phyloP scores from a whole-genome alignment of 1,140 invertebrate genomes.

The Cyclargus thomasi region DNA sequence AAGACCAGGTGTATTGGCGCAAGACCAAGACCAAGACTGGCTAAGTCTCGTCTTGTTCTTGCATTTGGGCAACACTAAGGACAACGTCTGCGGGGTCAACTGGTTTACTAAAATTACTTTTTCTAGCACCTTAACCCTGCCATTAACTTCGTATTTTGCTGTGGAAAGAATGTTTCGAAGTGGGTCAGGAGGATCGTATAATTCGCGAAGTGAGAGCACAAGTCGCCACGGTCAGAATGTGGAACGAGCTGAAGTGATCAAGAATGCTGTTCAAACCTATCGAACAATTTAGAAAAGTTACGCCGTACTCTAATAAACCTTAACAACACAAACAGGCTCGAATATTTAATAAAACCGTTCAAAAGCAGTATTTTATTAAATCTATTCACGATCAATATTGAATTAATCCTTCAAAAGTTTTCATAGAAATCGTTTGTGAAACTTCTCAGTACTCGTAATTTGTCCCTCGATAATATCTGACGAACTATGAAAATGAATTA shows the following conservation, averaged over 20 bases:
- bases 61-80: too few relatives aligned
- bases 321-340: neutral
- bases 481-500: neutral
- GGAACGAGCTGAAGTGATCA: neutral
- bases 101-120: neutral
- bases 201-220: neutral
- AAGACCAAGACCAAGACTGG: too few relatives aligned
- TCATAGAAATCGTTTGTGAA: neutral
- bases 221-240: slow-evolving; percentile 3
- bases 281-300: slow-evolving; percentile 5
- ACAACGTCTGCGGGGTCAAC: too few relatives aligned
- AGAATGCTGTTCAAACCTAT: neutral
- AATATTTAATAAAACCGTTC: neutral
- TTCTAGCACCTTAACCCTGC: neutral
- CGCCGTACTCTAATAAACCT: neutral
- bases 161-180: neutral
- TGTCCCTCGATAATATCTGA: neutral
- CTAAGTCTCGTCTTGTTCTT: neutral
- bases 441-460: neutral
- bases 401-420: neutral
- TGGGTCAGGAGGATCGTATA: neutral
- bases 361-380: neutral
- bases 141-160: neutral
- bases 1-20: too few relatives aligned
- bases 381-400: neutral